Evolutionary conservation across 2,888 invertebrate species (phyloP).

Genomic region (Urechis unicinctus): DNA sequence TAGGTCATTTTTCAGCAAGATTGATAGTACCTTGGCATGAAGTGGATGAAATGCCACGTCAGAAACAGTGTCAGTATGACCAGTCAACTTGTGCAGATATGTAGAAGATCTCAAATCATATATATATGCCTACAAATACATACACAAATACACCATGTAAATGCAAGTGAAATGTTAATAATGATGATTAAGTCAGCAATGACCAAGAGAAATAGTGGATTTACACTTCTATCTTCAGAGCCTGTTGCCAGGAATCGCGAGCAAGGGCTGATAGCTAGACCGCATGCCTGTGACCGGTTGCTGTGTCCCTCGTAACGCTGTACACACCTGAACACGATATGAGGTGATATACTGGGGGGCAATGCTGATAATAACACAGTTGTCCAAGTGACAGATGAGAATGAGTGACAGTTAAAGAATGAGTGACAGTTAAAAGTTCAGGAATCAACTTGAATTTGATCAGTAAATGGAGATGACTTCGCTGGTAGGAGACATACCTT

Average conservation of each 20-base stretch:
- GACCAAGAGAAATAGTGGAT: no score
- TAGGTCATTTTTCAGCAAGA: not conserved
- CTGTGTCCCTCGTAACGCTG: constrained; percentile 41
- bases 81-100: constrained; percentile 38
- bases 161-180: no score
- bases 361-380: not conserved
- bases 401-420: no score
- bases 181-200: no score
- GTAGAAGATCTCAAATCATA: constrained; percentile 44
- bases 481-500: no score
- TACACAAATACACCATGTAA: not conserved
- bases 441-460: no score
- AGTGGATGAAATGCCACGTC: constrained; percentile 43
- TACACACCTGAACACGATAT: constrained; percentile 28
- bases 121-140: constrained; percentile 34
- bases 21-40: constrained; percentile 22
- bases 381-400: no score
- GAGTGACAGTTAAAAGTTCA: no score
- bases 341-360: not conserved
- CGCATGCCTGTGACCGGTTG: constrained; percentile 41
- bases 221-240: constrained; percentile 47
- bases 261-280: constrained; percentile 46
- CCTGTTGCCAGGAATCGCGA: constrained; percentile 45
- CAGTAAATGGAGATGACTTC: no score
- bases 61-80: constrained; percentile 44